phyloP scores from a whole-genome alignment of 2,113 vertebrate species.

The Centropristis striata region DNA sequence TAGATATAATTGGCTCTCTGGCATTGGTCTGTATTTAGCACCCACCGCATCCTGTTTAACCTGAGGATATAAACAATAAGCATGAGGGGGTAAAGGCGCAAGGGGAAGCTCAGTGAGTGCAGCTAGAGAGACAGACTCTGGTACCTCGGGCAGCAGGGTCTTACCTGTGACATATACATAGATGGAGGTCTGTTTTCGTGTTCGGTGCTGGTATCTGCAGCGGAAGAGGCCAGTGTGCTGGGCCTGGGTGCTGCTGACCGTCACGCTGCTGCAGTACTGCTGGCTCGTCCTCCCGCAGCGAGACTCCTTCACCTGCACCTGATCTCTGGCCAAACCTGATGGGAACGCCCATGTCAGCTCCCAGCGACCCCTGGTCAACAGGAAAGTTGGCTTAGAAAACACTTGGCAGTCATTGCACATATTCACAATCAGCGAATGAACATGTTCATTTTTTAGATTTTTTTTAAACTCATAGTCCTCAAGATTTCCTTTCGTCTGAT shows the following conservation, averaged over 20 bases:
- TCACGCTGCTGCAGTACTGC: slow-evolving; percentile 90
- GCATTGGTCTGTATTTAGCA: slow-evolving; percentile 81
- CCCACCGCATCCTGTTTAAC: slow-evolving; percentile 82
- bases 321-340: slow-evolving; percentile 81
- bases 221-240: slow-evolving; percentile 91
- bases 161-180: slow-evolving; percentile 97
- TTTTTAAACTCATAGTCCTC: too few species aligned
- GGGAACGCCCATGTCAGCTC: slow-evolving; percentile 92
- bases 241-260: slow-evolving; percentile 83
- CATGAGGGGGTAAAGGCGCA: slow-evolving; percentile 29
- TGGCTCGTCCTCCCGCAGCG: slow-evolving; percentile 87
- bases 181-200: slow-evolving; percentile 82
- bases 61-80: slow-evolving; percentile 71
- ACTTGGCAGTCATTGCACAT: not conserved
- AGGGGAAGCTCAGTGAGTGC: slow-evolving; percentile 3
- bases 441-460: too few species aligned
- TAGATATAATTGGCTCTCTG: slow-evolving; percentile 82
- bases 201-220: slow-evolving; percentile 88
- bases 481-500: too few species aligned
- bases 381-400: not conserved
- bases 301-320: slow-evolving; percentile 85
- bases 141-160: slow-evolving; percentile 59
- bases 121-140: not conserved
- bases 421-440: not conserved
- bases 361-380: slow-evolving; percentile 88